phyloP scores from a whole-genome alignment of 1,140 invertebrate genomes.

The Galleria mellonella region DNA sequence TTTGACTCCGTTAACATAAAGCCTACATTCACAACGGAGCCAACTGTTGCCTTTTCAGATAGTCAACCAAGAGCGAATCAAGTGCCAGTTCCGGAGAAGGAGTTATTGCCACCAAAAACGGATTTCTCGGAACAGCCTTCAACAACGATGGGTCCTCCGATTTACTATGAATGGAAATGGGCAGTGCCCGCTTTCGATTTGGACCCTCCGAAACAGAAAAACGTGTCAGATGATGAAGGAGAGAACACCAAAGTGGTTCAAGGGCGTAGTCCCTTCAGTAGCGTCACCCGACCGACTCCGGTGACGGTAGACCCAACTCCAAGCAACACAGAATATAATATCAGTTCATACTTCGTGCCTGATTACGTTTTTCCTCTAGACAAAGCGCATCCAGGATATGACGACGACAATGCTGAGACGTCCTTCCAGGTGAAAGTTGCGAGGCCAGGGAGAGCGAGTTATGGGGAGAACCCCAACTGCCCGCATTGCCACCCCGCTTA shows the following conservation, averaged over 20 bases:
- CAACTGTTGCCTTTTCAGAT: slow-evolving; percentile 3
- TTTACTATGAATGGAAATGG: slow-evolving; percentile 79
- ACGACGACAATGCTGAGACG: slow-evolving; percentile 70
- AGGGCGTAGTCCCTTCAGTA: slow-evolving; percentile 40
- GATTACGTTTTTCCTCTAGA: slow-evolving; percentile 76
- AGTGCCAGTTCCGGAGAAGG: slow-evolving; percentile 30
- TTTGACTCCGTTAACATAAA: slow-evolving; percentile 50
- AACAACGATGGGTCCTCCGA: slow-evolving; percentile 76
- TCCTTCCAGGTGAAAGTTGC: slow-evolving; percentile 75
- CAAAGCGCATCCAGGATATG: slow-evolving; percentile 73
- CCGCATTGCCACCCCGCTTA: slow-evolving; percentile 78
- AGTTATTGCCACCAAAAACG: slow-evolving; percentile 52
- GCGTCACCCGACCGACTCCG: slow-evolving; percentile 27
- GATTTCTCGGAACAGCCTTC: slow-evolving; percentile 46
- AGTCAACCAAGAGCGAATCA: slow-evolving; percentile 11
- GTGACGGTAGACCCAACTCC: slow-evolving; percentile 26
- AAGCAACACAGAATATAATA: slow-evolving; percentile 52
- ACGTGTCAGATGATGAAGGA: slow-evolving; percentile 24
- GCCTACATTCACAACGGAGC: slow-evolving; percentile 11
- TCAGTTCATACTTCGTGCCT: slow-evolving; percentile 71
- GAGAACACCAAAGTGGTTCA: slow-evolving; percentile 16
- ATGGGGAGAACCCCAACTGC: slow-evolving; percentile 75
- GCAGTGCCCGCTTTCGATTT: slow-evolving; percentile 75
- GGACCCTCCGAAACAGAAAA: slow-evolving; percentile 66
- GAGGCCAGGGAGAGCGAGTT: slow-evolving; percentile 66